Evolutionary conservation across 2,113 vertebrate genomes (phyloP), one percentile per base, ranked within the genome.

Genomic region (Sander lucioperca): DNA sequence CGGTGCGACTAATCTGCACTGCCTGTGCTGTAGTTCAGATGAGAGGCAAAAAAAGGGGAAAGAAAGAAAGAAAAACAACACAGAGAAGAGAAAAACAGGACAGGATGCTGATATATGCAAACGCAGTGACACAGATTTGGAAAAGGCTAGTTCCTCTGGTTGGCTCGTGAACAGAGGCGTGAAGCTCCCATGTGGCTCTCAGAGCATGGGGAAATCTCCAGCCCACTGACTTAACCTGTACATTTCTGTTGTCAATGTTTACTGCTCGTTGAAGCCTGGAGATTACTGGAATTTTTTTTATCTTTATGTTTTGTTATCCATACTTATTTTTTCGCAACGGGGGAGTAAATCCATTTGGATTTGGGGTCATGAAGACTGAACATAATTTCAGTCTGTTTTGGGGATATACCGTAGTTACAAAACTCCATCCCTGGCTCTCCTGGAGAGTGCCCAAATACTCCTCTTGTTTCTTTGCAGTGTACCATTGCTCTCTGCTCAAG

Each of bases 211-310:
- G 93, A 82, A 95, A 96, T 92, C 95, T 96, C 96, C 95, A 95
- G 96, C 95, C 96, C 96, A 94, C 96, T 96, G 96, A 96, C 96
- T 96, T 96, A 96, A 97, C 96, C 95, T 98, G 97, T 98, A 98
- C 96, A 97, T 98, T 98, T 97, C 96, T 96, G 97, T 98, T 98
- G 96, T 97, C 97, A 97, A 97, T 98, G 97, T 99, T 98, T 98
- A 98, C 97, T 97, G 97, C 96, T 96, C 87, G 93, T 96, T 95
- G 95, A 96, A 97, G 97, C 97, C 97, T 98, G 97, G 97, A 98
- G 96, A 97, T 97, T 97, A 97, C 97, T 98, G 97, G 97, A 99
- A 96, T 95, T 95, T 94, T 96, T 85, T 79, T 84, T 79, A 48
- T 77, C 80, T 96, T 96, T 94, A 73, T 82, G 78, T 91, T 90